Evolutionary conservation across 2,797 vertebrate genomes (phyloP).

Genomic region (Antennarius maculatus): DNA sequence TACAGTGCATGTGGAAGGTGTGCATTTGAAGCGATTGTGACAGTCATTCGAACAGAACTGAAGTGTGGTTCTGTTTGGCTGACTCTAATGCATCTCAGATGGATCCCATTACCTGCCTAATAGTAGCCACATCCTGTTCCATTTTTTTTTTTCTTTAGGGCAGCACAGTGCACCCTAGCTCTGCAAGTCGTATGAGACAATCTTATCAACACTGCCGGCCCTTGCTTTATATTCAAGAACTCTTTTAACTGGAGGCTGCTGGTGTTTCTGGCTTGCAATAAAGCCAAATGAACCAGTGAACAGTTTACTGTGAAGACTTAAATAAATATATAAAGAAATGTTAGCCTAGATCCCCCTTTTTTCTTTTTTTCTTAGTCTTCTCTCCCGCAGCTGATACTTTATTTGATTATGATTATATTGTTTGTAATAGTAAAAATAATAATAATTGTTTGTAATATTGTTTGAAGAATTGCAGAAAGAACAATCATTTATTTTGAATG

Average conservation of each 20-base stretch:
- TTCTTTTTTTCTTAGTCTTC: neutral
- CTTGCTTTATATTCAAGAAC: slow-evolving; percentile 74
- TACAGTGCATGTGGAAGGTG: slow-evolving; percentile 53
- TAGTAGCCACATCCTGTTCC: slow-evolving; percentile 74
- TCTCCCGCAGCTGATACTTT: slow-evolving; percentile 16
- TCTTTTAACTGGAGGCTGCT: slow-evolving; percentile 72
- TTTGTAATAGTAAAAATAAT: no score
- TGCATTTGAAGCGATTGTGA: slow-evolving; percentile 63
- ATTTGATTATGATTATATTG: neutral
- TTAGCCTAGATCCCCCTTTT: slow-evolving; percentile 22
- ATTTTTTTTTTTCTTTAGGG: slow-evolving; percentile 12
- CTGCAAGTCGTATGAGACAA: slow-evolving; percentile 74
- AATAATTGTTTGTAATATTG: neutral
- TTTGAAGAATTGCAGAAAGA: slow-evolving; percentile 22
- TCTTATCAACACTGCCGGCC: slow-evolving; percentile 72
- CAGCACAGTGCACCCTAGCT: slow-evolving; percentile 64
- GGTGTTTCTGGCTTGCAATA: slow-evolving; percentile 67
- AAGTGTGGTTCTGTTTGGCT: slow-evolving; percentile 74
- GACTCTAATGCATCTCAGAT: slow-evolving; percentile 77
- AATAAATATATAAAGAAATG: slow-evolving; percentile 37
- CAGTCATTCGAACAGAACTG: slow-evolving; percentile 68
- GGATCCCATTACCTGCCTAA: slow-evolving; percentile 75
- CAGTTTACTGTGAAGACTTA: slow-evolving; percentile 52
- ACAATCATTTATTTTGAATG: slow-evolving; percentile 28
- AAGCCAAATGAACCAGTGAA: slow-evolving; percentile 70